Base-by-base conservation (phyloP, 2,888 invertebrate genomes). In the Agrochola macilenta region DNA sequence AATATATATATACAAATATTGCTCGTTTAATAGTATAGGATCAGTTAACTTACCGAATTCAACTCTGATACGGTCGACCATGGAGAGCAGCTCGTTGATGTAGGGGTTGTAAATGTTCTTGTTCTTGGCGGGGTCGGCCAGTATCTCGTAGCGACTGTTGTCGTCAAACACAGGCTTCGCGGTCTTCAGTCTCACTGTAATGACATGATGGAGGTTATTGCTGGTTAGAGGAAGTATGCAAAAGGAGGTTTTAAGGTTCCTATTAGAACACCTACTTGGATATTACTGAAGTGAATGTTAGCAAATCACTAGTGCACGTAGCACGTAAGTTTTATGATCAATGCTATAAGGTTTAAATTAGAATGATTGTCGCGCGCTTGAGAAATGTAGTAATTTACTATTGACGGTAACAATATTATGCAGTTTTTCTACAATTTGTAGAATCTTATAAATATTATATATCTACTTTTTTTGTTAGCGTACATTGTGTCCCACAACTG, bases 181-280 rank as follows among this genome's bases (percentile, higher is more conserved):
- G 80, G 91, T 96, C 89, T 94, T 95, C 87, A 97, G 93, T 93
- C 94, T 96, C 84, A 92, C 97, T 97, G 91, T 11, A 88, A 90
- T 46, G 0, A 17, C 17, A 39, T 72, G 11, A 35, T 43, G n/a
- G 26, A 39, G 17, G 5, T 78, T 74, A 63, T 43, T 23, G 2
- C 14, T 35, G 46, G 20, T 54, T 12, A 8, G 3, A 5, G 4
- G 2, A 23, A 46, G 17, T 17, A 60, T 52, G 52, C 52, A 52
- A 23, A 20, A 52, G 8, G 52, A 20, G 20, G 23, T 23, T 46
- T 39, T 63, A 46, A 17, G 30, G 23, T 23, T 17, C 9, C 17
- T 61, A 65, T 46, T 20, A 39, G n/a, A 54, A 54, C 8, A 23
- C n/a, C 9, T 69, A 7, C 17, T 26, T 14, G 57, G 9, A n/a